Percentiles rank a stretch among this genome's conserved stretches.
phyloP scores from a whole-genome alignment of 2,797 vertebrate genomes.

The Esox masquinongy region DNA sequence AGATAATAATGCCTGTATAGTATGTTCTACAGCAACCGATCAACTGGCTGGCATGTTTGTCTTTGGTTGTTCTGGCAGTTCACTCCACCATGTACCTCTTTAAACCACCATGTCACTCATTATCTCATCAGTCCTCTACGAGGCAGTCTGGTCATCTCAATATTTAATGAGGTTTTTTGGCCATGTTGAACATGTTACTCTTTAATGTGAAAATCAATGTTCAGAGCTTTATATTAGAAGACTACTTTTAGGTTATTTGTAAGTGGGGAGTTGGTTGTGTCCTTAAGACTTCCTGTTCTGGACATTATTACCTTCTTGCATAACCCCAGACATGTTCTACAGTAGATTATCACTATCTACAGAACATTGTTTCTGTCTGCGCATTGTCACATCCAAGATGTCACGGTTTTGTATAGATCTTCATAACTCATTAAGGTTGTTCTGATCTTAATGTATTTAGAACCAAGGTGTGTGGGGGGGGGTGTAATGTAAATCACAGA shows the following conservation, averaged over 20 bases:
- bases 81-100: slow-evolving; percentile 25
- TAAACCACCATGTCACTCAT: slow-evolving; percentile 60
- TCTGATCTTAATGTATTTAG: no score
- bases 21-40: neutral
- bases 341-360: no score
- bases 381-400: no score
- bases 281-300: neutral
- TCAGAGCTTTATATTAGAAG: slow-evolving; percentile 41
- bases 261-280: neutral
- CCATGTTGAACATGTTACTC: slow-evolving; percentile 62
- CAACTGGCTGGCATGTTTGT: neutral
- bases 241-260: slow-evolving; percentile 20
- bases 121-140: slow-evolving; percentile 62
- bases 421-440: no score
- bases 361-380: no score
- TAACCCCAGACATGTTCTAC: neutral
- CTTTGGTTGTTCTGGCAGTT: slow-evolving; percentile 24
- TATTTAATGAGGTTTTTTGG: slow-evolving; percentile 68
- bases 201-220: slow-evolving; percentile 65
- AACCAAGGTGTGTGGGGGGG: no score
- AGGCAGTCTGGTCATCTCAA: slow-evolving; percentile 70
- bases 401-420: no score
- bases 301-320: neutral
- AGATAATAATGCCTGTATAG: neutral
- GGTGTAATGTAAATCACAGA: no score